Conservation (phyloP, 2,888 invertebrate genomes). For the Trissolcus brochymenae region DNA sequence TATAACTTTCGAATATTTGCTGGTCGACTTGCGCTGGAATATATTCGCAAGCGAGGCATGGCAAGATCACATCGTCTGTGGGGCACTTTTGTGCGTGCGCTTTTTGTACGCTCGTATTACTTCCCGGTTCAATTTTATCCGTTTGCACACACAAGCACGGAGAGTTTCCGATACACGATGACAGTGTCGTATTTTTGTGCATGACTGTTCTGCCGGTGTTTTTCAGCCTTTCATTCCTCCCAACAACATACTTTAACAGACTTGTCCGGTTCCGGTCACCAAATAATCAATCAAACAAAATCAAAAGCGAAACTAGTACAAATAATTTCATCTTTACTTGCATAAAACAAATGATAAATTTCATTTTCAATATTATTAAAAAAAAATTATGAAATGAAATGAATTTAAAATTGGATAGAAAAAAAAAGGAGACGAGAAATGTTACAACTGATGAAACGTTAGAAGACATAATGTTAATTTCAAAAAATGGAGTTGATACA, state of each 20-base stretch:
- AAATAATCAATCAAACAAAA: too few species aligned
- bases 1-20: too few species aligned
- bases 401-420: too few species aligned
- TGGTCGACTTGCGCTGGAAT: too few species aligned
- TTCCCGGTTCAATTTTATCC: conserved; percentile 16
- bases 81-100: conserved; percentile 14
- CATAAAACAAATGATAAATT: too few species aligned
- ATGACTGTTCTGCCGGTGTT: background rate
- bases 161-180: conserved; percentile 13
- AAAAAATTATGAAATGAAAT: too few species aligned
- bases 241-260: background rate
- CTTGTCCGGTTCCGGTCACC: too few species aligned
- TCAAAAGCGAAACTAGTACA: too few species aligned
- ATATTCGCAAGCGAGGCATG: too few species aligned
- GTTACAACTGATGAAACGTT: background rate
- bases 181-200: conserved; percentile 13
- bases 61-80: too few species aligned
- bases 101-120: conserved; percentile 10
- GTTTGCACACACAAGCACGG: conserved; percentile 1
- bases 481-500: conserved; percentile 6
- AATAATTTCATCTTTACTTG: too few species aligned
- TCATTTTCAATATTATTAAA: too few species aligned
- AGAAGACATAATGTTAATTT: background rate
- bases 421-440: background rate
- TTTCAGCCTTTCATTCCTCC: background rate